Conservation (phyloP, 2,113 vertebrate genomes). For the human (Homo sapiens) region DNA sequence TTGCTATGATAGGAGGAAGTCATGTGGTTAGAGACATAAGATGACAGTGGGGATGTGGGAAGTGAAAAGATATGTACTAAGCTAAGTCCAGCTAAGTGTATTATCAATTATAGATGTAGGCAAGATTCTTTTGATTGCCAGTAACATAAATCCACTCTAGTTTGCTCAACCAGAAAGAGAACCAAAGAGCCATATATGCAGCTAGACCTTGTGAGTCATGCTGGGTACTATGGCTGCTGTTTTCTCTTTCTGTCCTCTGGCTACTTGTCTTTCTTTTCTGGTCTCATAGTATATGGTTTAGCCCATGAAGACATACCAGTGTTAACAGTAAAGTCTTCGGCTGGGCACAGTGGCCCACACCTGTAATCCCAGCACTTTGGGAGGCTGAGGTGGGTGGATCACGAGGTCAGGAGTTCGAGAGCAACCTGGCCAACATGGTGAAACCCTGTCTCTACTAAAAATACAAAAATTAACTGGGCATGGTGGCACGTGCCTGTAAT, state of each 20-base stretch:
- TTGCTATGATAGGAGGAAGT: not conserved
- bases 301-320: not conserved
- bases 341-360: too few species aligned
- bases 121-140: not conserved
- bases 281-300: not conserved
- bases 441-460: too few species aligned
- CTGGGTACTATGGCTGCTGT: not conserved
- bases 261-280: not conserved
- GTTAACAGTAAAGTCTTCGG: not conserved
- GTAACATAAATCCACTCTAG: not conserved
- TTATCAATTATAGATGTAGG: not conserved
- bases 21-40: not conserved
- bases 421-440: too few species aligned
- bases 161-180: not conserved
- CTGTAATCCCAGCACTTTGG: too few species aligned
- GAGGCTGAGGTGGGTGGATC: too few species aligned
- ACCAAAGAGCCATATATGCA: not conserved
- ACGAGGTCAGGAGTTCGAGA: too few species aligned
- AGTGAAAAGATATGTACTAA: not conserved
- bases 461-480: too few species aligned
- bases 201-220: not conserved
- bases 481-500: too few species aligned
- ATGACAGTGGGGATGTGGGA: not conserved
- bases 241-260: not conserved
- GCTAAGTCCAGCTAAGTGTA: not conserved